Evolutionary conservation across 2,888 invertebrate species (phyloP), one percentile per base, ranked within the genome.

Genomic region (Neuroscelio doddi): DNA sequence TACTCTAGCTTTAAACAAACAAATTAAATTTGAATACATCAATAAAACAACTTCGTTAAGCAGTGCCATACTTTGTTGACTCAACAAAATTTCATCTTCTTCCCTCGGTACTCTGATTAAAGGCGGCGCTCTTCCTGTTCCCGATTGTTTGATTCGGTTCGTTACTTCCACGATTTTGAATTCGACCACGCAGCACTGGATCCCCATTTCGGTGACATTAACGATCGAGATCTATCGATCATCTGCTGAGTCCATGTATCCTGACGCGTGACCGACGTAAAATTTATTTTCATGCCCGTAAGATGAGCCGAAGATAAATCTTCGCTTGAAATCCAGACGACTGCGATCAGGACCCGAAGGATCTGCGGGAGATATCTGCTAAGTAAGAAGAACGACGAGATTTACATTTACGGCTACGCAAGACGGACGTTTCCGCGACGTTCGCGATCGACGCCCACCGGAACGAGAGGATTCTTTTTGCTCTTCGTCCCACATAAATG

Each of bases 221-320:
- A 21, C 42, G 51, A 46, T 42, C 39, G 49, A 15, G 47, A 45
- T 36, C 50, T 52, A 57, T 50, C 46, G 51, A 57, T 65, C 57
- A 66, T 53, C 46, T 41, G 21, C 16, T 15, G 16, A 34, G 61
- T 26, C 38, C 29, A 17, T 29, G 41, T 46, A 42, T 47, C 38
- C 14, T 21, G 32, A 50, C 27, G 59, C 27, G 44, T 39, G 49
- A 56, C 46, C 46, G 34, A 74, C 67, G 70, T 67, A 68, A 73
- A 72, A 76, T 75, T 74, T 72, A 72, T 74, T 72, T 66, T 50
- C 36, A 64, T 66, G 71, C 69, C 64, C 73, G 69, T 56, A 36
- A 24, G 59, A 12, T 32, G 10, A 12, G 36, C 45, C 69, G 12
- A 12, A 51, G 59, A 74, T 75, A 74, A 73, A 71, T 74, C 69